Evolutionary conservation across 2,113 vertebrate genomes (phyloP), one percentile per base, ranked within the genome.

Genomic region (Melanocharis versteri): DNA sequence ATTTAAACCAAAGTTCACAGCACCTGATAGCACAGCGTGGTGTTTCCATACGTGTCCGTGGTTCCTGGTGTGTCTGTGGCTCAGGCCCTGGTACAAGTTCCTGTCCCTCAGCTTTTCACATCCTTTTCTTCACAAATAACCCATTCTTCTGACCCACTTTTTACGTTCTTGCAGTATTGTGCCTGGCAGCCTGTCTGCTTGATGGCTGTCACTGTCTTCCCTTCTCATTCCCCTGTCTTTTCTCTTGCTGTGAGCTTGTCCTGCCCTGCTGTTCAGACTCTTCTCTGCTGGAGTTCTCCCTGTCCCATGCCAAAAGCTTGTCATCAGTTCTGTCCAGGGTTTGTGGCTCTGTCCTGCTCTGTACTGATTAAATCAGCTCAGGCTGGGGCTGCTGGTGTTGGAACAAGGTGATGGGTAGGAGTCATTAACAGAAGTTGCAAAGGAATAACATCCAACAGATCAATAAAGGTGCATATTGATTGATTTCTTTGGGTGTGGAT

Each of bases 401-500:
- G 51, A 85, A 51, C 33, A 19, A n/a, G 69, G 42, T 72, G 58
- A 28, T 76, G 61, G 69, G 39, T 44, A 35, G 75, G 40, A 95
- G 83, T 77, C 71, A 42, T 73, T 85, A 90, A 14, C 50, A 79
- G 92, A 69, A 88, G 64, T 70, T 93, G 77, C 70, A 77, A 80
- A 85, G 88, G 53, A 65, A 70, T 83, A 88, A 42, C 45, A 17
- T 21, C 30, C 51, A 70, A 20, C 70, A 77, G 51, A 77, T 93
- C 85, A 70, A 80, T 93, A 11, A 50, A 66, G 68, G 58, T 92
- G 76, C 6, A 1, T 40, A 69, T 72, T 73, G 92, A 92, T n/a
- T 21, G 88, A 45, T 94, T 51, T 44, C 62, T 83, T 83, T 44
- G 54, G 60, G 69, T 44, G 64, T 37, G 66, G 70, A 11, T 78